Evolutionary conservation across 2,888 invertebrate genomes (phyloP).

Genomic region (Archips xylosteana): DNA sequence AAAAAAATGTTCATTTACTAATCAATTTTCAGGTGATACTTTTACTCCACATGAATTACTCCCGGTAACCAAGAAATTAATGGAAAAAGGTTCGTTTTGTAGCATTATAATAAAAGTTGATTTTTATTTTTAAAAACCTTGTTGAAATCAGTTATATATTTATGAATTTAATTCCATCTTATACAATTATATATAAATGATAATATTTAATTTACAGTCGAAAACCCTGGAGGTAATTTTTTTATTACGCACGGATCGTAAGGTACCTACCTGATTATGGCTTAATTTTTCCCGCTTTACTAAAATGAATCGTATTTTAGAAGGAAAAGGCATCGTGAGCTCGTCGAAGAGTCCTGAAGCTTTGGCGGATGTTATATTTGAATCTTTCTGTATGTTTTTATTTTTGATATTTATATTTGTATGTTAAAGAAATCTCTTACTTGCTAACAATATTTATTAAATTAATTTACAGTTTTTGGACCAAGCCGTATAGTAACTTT

Average conservation of each 20-base stretch:
- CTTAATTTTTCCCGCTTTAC: neutral
- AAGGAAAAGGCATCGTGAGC: constrained; percentile 69
- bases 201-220: constrained; percentile 51
- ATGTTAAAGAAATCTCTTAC: neutral
- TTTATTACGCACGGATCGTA: neutral
- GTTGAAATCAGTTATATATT: no score
- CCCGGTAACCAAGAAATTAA: constrained; percentile 58
- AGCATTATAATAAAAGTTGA: neutral
- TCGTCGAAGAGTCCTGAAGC: constrained; percentile 55
- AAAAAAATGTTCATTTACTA: neutral
- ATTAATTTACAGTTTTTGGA: constrained; percentile 54
- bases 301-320: constrained; percentile 48
- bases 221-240: constrained; percentile 55
- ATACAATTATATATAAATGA: neutral
- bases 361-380: constrained; percentile 68
- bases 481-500: constrained; percentile 56
- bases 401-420: neutral
- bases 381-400: constrained; percentile 64
- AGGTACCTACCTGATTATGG: neutral
- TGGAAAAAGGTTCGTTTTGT: constrained; percentile 57
- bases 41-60: constrained; percentile 65
- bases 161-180: no score
- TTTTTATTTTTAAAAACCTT: no score
- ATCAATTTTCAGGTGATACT: constrained; percentile 60
- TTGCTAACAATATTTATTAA: neutral